Percentiles rank a stretch among this genome's conserved stretches.
phyloP scores from a whole-genome alignment of 2,888 invertebrate genomes.

The Trichogramma dendrolimi region DNA sequence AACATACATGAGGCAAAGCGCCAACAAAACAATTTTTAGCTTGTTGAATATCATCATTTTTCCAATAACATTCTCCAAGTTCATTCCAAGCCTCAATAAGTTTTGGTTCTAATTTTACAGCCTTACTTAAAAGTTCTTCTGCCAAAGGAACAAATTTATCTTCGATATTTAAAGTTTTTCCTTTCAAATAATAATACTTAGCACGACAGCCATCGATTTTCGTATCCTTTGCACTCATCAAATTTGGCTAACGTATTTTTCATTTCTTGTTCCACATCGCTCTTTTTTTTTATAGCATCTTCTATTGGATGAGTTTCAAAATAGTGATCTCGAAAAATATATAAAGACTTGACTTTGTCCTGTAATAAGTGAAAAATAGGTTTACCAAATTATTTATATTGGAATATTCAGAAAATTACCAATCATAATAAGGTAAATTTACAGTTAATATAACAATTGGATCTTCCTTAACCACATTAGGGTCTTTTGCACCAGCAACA shows the following conservation, averaged over 20 bases:
- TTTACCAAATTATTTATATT: background rate
- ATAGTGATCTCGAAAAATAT: conserved; percentile 71
- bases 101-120: conserved; percentile 79
- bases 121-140: conserved; percentile 72
- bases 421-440: conserved; percentile 23
- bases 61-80: conserved; percentile 85
- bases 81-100: conserved; percentile 83
- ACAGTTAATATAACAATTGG: conserved; percentile 49
- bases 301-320: conserved; percentile 71
- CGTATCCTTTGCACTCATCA: conserved; percentile 64
- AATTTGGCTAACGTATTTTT: conserved; percentile 60
- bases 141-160: conserved; percentile 67
- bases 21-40: conserved; percentile 81
- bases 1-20: conserved; percentile 66
- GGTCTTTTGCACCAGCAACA: conserved; percentile 47
- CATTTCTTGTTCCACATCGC: conserved; percentile 63
- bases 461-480: conserved; percentile 47
- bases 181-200: conserved; percentile 68
- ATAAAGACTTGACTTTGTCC: conserved; percentile 65
- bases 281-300: conserved; percentile 64
- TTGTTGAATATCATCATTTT: conserved; percentile 73
- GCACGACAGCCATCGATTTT: conserved; percentile 54
- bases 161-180: conserved; percentile 69
- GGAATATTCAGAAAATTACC: conserved; percentile 12
- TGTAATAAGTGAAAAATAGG: conserved; percentile 48